Evolutionary conservation across 1,140 invertebrate genomes (phyloP).

Genomic region (Drosophila mojavensis): DNA sequence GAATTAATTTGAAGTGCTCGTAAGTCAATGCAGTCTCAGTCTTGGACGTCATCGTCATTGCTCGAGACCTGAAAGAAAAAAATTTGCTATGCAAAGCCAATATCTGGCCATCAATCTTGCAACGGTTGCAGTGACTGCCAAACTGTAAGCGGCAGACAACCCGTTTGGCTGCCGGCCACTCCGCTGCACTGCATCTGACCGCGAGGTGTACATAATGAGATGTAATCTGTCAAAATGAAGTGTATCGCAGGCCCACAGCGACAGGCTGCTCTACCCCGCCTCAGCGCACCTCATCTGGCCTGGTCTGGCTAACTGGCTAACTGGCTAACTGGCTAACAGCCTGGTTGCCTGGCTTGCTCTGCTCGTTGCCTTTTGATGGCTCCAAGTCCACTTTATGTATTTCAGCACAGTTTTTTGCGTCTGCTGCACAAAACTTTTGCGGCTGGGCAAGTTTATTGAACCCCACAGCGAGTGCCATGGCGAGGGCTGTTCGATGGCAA

Average conservation of each 20-base stretch:
- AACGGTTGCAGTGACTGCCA: conserved; percentile 37
- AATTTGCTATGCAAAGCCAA: conserved; percentile 73
- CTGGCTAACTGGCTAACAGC: too few species aligned
- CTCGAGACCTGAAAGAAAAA: conserved; percentile 6
- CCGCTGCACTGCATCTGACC: conserved; percentile 29
- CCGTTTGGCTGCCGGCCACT: conserved; percentile 39
- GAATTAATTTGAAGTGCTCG: conserved; percentile 74
- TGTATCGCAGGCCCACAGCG: conserved; percentile 66
- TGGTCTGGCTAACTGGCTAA: background rate
- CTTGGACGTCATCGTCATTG: conserved; percentile 26
- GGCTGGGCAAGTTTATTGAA: conserved; percentile 70
- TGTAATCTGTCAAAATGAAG: conserved; percentile 83
- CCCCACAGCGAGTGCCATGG: conserved; percentile 40
- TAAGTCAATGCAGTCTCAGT: conserved; percentile 49
- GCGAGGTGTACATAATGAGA: conserved; percentile 80
- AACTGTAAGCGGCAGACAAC: conserved; percentile 52
- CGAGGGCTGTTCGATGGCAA: conserved; percentile 49
- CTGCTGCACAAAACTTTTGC: conserved; percentile 52
- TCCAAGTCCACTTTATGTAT: conserved; percentile 33
- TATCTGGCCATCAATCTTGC: conserved; percentile 69
- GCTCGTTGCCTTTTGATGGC: conserved; percentile 13
- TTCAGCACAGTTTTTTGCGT: conserved; percentile 42
- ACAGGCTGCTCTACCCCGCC: conserved; percentile 21
- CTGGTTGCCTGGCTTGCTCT: too few species aligned
- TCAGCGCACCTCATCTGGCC: background rate